Evolutionary conservation across 2,797 vertebrate genomes (phyloP), one percentile per base, ranked within the genome.

Genomic region (Enteromius fasciolatus): DNA sequence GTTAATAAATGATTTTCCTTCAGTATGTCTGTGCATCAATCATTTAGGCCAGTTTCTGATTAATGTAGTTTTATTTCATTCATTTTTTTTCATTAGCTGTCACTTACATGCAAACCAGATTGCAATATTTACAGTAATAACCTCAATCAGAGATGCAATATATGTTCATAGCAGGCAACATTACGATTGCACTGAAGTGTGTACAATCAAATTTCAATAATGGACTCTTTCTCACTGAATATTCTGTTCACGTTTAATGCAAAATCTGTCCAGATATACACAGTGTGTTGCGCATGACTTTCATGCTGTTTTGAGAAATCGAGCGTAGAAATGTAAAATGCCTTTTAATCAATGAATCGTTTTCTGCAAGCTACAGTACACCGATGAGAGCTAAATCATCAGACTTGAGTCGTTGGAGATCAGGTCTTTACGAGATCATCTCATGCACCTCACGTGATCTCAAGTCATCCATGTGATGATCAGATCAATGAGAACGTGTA

Each of bases 391-490:
- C 78, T 44, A 20, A 33, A 61, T 59, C 20, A 25, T 46, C 57
- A 76, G 25, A 36, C 72, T 59, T 52, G 18, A 74, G 69, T 61
- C 78, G 31, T 46, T 61, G 61, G 31, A 79, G 31, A 82, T 46
- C 81, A 77, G 41, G 73, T 81, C 74, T 63, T 50, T 33, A 64
- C 52, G 15, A 77, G 66, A 81, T 54, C 61, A 76, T 67, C 83
- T 69, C 74, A 64, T 67, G 41, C 73, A 46, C 73, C 44, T 83
- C 66, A 68, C 66, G 68, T 80, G 76, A 75, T 59, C 33, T 83
- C 66, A 80, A 25, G 39, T 87, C 80, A 52, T 83, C 77, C 77
- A 72, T 83, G 80, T 57, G 77, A 75, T 20, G 66, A n/a, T 50
- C 39, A 54, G 66, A 83, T 87, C 48, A 54, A 80, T 87, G 72